phyloP scores from a whole-genome alignment of 2,113 vertebrate genomes.

The Anguilla japonica region DNA sequence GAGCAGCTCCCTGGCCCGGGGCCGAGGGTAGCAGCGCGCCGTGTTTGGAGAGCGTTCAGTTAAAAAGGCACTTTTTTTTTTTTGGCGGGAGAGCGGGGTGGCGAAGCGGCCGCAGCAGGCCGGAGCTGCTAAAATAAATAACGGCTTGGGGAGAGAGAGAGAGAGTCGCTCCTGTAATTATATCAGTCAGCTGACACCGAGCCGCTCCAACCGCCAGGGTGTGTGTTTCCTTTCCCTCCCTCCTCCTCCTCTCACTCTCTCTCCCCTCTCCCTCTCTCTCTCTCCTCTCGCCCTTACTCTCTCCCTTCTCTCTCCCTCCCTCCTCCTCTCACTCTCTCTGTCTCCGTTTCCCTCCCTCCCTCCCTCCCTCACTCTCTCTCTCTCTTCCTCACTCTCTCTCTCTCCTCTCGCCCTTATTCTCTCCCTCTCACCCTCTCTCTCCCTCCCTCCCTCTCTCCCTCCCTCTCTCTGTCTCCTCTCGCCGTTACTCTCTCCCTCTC shows the following conservation, averaged over 20 bases:
- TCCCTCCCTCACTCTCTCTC: constrained; percentile 51
- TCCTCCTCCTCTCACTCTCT: constrained; percentile 24
- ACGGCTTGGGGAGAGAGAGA: constrained; percentile 43
- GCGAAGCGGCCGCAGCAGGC: constrained; percentile 53
- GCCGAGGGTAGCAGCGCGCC: constrained; percentile 68
- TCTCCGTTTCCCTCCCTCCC: not conserved
- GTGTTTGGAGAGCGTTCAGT: constrained; percentile 76
- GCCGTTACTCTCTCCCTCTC: not conserved
- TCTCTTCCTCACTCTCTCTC: constrained; percentile 34
- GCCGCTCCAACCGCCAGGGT: constrained; percentile 41
- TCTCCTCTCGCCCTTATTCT: constrained; percentile 47
- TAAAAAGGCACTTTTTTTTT: constrained; percentile 61
- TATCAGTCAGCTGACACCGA: constrained; percentile 58
- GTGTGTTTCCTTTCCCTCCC: not conserved
- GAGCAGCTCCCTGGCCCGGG: constrained; percentile 70
- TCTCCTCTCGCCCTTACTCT: constrained; percentile 52
- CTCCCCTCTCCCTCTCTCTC: not conserved
- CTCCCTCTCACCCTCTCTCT: not conserved
- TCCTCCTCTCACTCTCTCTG: constrained; percentile 30
- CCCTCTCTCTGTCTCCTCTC: not conserved
- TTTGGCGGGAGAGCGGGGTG: constrained; percentile 44
- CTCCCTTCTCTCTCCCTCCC: constrained; percentile 13
- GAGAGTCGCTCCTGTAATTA: constrained; percentile 60
- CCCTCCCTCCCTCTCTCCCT: constrained; percentile 22
- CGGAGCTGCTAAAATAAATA: constrained; percentile 65